These are phyloP conservation scores for Aramus guarauna DNA, from an alignment of 2,113 vertebrate genomes.

Conservation along the genomic window DNA sequence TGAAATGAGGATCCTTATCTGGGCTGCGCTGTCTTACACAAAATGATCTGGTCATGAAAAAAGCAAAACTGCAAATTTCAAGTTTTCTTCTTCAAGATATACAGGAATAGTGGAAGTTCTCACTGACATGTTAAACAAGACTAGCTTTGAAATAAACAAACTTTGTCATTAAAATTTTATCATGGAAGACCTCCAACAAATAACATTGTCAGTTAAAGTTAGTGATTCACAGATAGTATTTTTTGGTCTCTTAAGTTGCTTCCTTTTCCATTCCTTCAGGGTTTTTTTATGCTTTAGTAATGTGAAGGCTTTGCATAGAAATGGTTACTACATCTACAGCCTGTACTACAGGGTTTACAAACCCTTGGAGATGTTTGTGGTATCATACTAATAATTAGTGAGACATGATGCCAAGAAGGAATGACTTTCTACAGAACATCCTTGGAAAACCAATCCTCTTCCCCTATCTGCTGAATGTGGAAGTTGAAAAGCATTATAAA, in stretches of 20 bases:
- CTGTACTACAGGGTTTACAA: neutral
- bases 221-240: neutral
- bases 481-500: neutral
- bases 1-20: neutral
- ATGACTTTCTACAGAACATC: neutral
- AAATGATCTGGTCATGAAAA: neutral
- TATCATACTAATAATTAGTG: neutral
- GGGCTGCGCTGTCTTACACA: neutral
- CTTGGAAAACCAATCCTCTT: neutral
- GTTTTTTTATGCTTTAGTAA: neutral
- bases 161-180: neutral
- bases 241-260: neutral
- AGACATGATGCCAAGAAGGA: neutral
- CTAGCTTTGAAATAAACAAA: neutral
- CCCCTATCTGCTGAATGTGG: neutral
- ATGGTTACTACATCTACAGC: neutral
- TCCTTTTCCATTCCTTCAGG: neutral
- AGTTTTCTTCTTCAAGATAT: neutral
- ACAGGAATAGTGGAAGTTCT: neutral
- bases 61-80: neutral
- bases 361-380: neutral
- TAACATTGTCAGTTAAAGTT: neutral
- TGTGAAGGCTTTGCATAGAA: neutral
- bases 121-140: neutral
- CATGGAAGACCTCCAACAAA: neutral